These are phyloP conservation scores for Cyclura pinguis DNA, from an alignment of 2,797 vertebrate genomes.

Conservation along the genomic window DNA sequence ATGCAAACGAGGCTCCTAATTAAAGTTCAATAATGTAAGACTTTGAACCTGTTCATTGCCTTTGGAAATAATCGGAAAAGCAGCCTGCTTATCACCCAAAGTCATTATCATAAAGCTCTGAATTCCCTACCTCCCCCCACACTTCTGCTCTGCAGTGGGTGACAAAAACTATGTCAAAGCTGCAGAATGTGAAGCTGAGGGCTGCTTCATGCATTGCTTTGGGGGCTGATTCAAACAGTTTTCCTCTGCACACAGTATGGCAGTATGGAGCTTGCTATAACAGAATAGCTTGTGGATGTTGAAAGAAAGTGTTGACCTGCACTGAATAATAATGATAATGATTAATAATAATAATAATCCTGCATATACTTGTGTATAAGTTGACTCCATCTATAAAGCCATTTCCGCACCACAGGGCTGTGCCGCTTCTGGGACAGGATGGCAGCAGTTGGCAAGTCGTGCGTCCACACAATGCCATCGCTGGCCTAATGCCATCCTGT, in stretches of 20 bases:
- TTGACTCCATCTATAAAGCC: too few relatives aligned
- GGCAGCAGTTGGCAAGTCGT: too few relatives aligned
- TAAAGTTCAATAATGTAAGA: conserved; percentile 76
- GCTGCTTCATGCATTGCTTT: not conserved
- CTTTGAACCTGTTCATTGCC: conserved; percentile 75
- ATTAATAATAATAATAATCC: too few relatives aligned
- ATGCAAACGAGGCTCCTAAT: conserved; percentile 74
- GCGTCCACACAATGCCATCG: too few relatives aligned
- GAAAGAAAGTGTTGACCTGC: not conserved
- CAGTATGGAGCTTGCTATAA: too few relatives aligned
- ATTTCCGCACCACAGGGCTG: too few relatives aligned
- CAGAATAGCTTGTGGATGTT: not conserved
- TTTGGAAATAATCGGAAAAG: conserved; percentile 75
- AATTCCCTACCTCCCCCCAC: conserved; percentile 44
- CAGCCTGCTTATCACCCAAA: conserved; percentile 65
- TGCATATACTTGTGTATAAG: too few relatives aligned
- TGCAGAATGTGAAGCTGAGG: not conserved
- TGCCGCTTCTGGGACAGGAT: too few relatives aligned
- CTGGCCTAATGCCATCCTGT: too few relatives aligned
- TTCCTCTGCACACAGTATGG: not conserved
- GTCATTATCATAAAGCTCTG: conserved; percentile 68
- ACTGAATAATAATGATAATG: not conserved
- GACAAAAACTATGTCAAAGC: conserved; percentile 18
- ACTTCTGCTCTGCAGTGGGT: conserved; percentile 37
- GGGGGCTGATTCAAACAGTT: not conserved